Evolutionary conservation across 2,888 invertebrate species (phyloP).

Genomic region (Synanthedon andrenaeformis): DNA sequence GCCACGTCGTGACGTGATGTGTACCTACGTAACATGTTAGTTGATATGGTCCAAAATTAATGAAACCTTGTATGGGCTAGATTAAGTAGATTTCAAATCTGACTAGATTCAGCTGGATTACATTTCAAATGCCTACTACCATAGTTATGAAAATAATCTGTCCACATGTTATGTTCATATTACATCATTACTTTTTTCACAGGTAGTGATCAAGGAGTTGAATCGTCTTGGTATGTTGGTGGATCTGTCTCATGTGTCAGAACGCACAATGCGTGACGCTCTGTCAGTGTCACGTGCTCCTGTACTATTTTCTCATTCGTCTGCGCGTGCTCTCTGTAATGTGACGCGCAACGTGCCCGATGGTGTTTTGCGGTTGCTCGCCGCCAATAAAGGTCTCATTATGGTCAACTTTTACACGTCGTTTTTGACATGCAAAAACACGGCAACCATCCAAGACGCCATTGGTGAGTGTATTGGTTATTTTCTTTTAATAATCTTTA

Average conservation of each 20-base stretch:
- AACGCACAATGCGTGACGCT: constrained; percentile 84
- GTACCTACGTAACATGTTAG: no score
- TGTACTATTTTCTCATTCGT: constrained; percentile 88
- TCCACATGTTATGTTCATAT: no score
- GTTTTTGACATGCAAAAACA: constrained; percentile 80
- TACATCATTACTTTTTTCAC: constrained; percentile 7
- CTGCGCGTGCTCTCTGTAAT: constrained; percentile 83
- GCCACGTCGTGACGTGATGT: no score
- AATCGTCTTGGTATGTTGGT: constrained; percentile 91
- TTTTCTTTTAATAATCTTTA: neutral
- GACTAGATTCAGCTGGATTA: no score
- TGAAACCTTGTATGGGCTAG: no score
- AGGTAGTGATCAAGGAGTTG: constrained; percentile 88
- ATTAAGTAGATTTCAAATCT: no score
- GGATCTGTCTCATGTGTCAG: constrained; percentile 85
- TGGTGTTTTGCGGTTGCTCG: constrained; percentile 77
- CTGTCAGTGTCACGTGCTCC: constrained; percentile 82
- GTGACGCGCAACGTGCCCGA: constrained; percentile 86
- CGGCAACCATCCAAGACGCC: constrained; percentile 82
- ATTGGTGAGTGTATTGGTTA: constrained; percentile 71
- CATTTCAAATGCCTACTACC: no score
- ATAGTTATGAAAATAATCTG: no score
- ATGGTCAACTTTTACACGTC: constrained; percentile 90
- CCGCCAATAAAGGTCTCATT: constrained; percentile 83
- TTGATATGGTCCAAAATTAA: no score